phyloP scores from a whole-genome alignment of 2,113 vertebrate species.

The Limnothrissa miodon region DNA sequence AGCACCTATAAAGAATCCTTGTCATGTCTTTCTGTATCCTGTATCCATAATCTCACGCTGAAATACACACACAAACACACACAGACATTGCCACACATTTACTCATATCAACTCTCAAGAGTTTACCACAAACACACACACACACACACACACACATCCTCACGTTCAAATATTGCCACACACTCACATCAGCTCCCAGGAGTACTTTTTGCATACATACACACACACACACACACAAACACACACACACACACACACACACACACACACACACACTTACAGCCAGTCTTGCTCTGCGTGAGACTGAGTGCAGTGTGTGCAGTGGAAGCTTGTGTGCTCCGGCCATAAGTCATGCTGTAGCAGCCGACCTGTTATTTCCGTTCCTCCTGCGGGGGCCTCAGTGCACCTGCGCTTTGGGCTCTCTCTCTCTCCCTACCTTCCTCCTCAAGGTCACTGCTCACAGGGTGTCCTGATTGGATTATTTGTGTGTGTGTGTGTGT shows the following conservation, averaged over 20 bases:
- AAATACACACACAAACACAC: background rate
- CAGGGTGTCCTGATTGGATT: conserved; percentile 33
- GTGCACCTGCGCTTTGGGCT: conserved; percentile 33
- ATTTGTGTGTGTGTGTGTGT: conserved; percentile 8
- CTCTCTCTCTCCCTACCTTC: background rate
- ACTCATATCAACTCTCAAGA: too few species aligned
- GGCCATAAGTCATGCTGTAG: conserved; percentile 36
- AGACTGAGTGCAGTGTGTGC: background rate
- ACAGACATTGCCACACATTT: background rate
- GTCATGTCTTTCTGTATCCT: background rate
- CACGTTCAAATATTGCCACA: background rate
- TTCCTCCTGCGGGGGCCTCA: conserved; percentile 23
- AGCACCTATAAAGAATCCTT: background rate
- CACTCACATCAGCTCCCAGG: background rate
- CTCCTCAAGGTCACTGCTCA: conserved; percentile 42
- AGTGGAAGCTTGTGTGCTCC: background rate
- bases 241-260: background rate
- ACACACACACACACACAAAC: conserved; percentile 16
- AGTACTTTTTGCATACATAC: background rate
- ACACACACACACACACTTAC: background rate
- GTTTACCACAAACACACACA: background rate
- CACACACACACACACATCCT: conserved; percentile 2
- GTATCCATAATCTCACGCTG: conserved; percentile 8
- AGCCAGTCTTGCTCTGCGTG: background rate
- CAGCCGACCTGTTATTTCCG: conserved; percentile 26